Evolutionary conservation across 2,113 vertebrate species (phyloP).

Genomic region (Ceyx margarethae): DNA sequence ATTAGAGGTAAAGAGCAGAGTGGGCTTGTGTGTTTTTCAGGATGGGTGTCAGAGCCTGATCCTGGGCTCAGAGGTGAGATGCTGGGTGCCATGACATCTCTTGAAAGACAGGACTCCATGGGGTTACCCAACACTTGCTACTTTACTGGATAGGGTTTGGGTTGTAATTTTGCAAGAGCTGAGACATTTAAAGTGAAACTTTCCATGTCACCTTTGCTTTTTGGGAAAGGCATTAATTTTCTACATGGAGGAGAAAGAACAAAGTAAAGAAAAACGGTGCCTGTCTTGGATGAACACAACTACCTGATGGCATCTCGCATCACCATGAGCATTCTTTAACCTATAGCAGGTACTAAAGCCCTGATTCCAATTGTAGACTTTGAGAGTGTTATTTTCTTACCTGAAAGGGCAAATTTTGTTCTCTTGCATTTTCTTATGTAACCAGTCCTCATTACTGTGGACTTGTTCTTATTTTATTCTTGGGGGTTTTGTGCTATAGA

Average conservation of each 20-base stretch:
- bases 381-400: not conserved
- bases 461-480: not conserved
- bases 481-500: not conserved
- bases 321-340: not conserved
- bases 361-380: not conserved
- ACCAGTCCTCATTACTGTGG: not conserved
- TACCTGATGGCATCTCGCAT: not conserved
- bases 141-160: not conserved
- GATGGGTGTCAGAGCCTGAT: not conserved
- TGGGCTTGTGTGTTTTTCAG: not conserved
- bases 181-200: not conserved
- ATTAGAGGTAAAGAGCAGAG: not conserved
- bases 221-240: not conserved
- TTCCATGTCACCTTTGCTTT: not conserved
- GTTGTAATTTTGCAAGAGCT: not conserved
- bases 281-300: not conserved
- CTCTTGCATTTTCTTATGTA: not conserved
- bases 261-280: not conserved
- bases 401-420: not conserved
- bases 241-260: not conserved
- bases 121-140: not conserved
- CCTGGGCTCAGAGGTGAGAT: not conserved
- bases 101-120: not conserved
- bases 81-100: accelerated
- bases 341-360: not conserved